Evolutionary conservation across 2,888 invertebrate species (phyloP).

Genomic region (Drosophila pegasa): DNA sequence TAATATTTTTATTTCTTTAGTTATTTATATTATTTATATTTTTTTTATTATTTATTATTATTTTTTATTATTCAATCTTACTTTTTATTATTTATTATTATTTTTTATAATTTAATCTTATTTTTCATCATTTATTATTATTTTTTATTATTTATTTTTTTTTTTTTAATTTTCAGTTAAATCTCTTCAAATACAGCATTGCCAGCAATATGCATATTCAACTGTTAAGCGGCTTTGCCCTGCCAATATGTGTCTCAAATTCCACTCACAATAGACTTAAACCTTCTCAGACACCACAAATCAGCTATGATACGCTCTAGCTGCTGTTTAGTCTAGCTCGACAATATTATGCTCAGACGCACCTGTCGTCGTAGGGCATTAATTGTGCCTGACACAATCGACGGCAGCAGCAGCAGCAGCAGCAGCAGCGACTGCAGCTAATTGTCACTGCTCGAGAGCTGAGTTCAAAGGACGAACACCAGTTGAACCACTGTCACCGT

Average conservation of each 20-base stretch:
- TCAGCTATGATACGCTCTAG: not conserved
- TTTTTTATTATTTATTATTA: no score
- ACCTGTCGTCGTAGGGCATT: not conserved
- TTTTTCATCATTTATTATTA: no score
- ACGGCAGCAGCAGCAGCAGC: conserved; percentile 13
- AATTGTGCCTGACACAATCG: conserved; percentile 9
- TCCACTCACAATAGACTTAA: not conserved
- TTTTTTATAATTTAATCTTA: no score
- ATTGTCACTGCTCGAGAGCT: conserved; percentile 34
- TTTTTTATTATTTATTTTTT: no score
- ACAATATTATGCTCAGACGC: not conserved
- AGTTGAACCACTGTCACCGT: conserved; percentile 27
- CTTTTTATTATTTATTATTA: no score
- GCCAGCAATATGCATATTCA: no score
- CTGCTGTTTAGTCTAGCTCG: not conserved
- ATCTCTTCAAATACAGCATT: not conserved
- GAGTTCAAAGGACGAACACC: conserved; percentile 14
- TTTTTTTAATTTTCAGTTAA: no score
- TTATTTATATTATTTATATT: no score
- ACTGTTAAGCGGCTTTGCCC: no score
- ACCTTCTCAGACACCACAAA: not conserved
- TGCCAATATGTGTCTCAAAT: no score
- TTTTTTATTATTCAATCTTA: no score
- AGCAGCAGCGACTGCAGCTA: conserved; percentile 27
- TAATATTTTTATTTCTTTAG: no score